Conservation (phyloP, 2,113 vertebrate species). For the Reinhardtius hippoglossoides region DNA sequence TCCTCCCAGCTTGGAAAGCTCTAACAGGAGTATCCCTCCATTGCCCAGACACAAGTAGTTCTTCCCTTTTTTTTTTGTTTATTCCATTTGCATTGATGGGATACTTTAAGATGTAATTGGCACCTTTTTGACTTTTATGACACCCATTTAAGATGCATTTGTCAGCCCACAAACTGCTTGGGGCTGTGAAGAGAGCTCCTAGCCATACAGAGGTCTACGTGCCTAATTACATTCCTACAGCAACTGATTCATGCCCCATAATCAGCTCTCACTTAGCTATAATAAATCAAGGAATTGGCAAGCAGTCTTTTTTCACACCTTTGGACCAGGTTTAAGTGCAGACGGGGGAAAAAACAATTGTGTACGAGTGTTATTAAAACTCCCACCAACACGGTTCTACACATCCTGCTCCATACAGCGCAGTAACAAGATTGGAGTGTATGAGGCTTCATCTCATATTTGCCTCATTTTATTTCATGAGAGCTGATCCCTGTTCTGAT, state of each 20-base stretch:
- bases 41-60: slow-evolving; percentile 40
- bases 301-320: slow-evolving; percentile 77
- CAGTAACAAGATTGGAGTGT: slow-evolving; percentile 64
- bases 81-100: slow-evolving; percentile 78
- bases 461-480: slow-evolving; percentile 20
- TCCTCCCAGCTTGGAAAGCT: slow-evolving; percentile 38
- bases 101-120: slow-evolving; percentile 86
- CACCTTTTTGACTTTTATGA: slow-evolving; percentile 89
- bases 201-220: slow-evolving; percentile 72
- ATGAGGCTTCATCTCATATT: slow-evolving; percentile 52
- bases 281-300: slow-evolving; percentile 85
- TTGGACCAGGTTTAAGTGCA: slow-evolving; percentile 73
- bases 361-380: slow-evolving; percentile 70
- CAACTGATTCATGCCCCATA: slow-evolving; percentile 83
- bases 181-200: slow-evolving; percentile 73
- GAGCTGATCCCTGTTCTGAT: slow-evolving; percentile 28
- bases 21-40: slow-evolving; percentile 34
- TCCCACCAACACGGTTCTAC: slow-evolving; percentile 63
- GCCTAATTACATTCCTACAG: slow-evolving; percentile 84
- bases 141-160: slow-evolving; percentile 85
- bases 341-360: slow-evolving; percentile 72
- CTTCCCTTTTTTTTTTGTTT: slow-evolving; percentile 64
- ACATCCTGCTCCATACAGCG: slow-evolving; percentile 46
- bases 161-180: slow-evolving; percentile 83
- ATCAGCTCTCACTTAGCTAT: slow-evolving; percentile 77